Evolutionary conservation across 2,113 vertebrate genomes (phyloP).

Genomic region (Rhinoderma darwinii): DNA sequence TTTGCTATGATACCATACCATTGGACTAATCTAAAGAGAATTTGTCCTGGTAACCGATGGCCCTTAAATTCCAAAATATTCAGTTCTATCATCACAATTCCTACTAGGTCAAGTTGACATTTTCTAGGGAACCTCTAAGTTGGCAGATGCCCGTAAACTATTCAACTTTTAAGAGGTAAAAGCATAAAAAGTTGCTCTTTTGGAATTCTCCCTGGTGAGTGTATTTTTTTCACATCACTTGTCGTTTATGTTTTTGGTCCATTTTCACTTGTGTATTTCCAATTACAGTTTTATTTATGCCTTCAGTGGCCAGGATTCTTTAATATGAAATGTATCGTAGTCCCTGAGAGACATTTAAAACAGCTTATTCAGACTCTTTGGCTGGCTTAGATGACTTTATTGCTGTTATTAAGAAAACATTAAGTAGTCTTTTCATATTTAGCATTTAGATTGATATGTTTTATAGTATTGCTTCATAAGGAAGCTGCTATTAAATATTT

Average conservation of each 20-base stretch:
- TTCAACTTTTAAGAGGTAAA: neutral
- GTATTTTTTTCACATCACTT: slow-evolving; percentile 6
- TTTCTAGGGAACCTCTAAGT: neutral
- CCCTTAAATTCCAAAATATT: too few relatives aligned
- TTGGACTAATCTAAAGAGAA: too few relatives aligned
- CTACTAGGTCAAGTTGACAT: neutral
- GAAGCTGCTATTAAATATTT: slow-evolving; percentile 52
- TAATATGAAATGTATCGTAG: slow-evolving; percentile 67
- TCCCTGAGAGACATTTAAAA: slow-evolving; percentile 71
- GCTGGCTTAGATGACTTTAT: slow-evolving; percentile 63
- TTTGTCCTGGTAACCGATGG: too few relatives aligned
- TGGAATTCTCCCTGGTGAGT: neutral
- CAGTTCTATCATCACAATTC: neutral
- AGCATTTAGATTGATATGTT: slow-evolving; percentile 24
- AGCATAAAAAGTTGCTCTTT: neutral
- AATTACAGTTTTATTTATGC: slow-evolving; percentile 64
- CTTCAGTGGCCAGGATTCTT: slow-evolving; percentile 68
- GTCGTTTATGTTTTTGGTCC: slow-evolving; percentile 21
- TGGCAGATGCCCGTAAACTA: neutral
- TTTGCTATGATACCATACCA: too few relatives aligned
- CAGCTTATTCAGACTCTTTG: slow-evolving; percentile 63
- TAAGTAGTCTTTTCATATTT: slow-evolving; percentile 45
- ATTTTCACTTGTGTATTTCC: slow-evolving; percentile 34
- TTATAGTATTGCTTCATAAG: slow-evolving; percentile 63
- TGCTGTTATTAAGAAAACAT: slow-evolving; percentile 27